phyloP scores from a whole-genome alignment of 2,113 vertebrate species.

The Campylomormyrus tamandua region DNA sequence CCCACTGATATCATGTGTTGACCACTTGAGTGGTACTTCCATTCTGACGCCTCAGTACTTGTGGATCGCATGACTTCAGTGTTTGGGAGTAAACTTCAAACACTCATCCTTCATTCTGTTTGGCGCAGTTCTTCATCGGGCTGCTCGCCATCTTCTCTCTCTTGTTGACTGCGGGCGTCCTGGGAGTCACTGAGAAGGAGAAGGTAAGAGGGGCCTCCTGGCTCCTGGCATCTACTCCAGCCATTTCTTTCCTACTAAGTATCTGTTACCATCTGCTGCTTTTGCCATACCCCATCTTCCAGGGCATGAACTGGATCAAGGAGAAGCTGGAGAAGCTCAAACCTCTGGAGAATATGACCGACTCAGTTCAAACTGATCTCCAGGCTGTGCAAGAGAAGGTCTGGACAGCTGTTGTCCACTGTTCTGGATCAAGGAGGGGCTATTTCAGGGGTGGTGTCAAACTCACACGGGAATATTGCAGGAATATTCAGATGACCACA shows the following conservation, averaged over 20 bases:
- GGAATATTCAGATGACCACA: not conserved
- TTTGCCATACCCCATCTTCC: not conserved
- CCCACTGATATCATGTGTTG: not conserved
- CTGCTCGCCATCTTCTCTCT: slow-evolving; percentile 58
- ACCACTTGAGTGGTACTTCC: not conserved
- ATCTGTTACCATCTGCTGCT: not conserved
- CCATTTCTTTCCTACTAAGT: not conserved
- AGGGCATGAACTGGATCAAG: slow-evolving; percentile 42
- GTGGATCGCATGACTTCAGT: not conserved
- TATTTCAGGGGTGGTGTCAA: not conserved
- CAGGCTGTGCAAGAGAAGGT: slow-evolving; percentile 45
- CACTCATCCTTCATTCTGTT: not conserved
- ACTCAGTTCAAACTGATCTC: slow-evolving; percentile 5
- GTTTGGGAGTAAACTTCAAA: not conserved
- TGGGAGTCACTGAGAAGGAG: slow-evolving; percentile 37
- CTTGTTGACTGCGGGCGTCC: slow-evolving; percentile 50
- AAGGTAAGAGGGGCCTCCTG: slow-evolving; percentile 34
- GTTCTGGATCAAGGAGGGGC: not conserved
- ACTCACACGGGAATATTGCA: not conserved
- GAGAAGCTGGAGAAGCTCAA: not conserved
- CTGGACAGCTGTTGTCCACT: not conserved
- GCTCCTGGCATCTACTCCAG: not conserved
- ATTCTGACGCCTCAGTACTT: not conserved
- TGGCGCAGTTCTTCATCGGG: slow-evolving; percentile 51
- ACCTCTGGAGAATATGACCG: not conserved